These are phyloP conservation scores for Sarcophaga bullata DNA, from an alignment of 1,140 invertebrate genomes.

Conservation along the genomic window DNA sequence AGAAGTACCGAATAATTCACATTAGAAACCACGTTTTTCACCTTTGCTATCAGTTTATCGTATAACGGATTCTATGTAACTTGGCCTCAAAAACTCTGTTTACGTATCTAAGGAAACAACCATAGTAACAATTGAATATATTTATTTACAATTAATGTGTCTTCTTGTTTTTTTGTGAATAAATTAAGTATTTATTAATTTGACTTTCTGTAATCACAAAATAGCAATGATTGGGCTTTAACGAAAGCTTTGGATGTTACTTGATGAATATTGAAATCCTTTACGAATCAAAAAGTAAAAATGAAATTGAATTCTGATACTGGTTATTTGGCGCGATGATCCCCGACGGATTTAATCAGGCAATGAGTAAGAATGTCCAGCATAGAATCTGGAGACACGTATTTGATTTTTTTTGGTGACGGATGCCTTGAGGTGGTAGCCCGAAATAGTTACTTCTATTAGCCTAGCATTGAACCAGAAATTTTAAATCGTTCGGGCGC, in stretches of 20 bases:
- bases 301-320: conserved; percentile 69
- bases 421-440: conserved; percentile 77
- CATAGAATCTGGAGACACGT: conserved; percentile 64
- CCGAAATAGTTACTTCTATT: conserved; percentile 79
- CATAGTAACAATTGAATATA: background rate
- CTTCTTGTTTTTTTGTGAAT: too few relatives aligned
- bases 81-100: too few relatives aligned
- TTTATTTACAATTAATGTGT: too few relatives aligned
- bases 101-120: background rate
- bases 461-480: conserved; percentile 74
- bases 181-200: too few relatives aligned
- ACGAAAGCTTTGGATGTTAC: conserved; percentile 77
- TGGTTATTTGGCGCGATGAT: conserved; percentile 78
- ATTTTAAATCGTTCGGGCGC: conserved; percentile 75
- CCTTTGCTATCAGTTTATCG: too few relatives aligned
- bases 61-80: too few relatives aligned
- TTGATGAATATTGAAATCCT: conserved; percentile 69
- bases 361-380: conserved; percentile 73
- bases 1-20: too few relatives aligned
- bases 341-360: conserved; percentile 76
- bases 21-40: too few relatives aligned
- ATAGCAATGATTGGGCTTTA: conserved; percentile 77
- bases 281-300: background rate
- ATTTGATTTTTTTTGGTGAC: conserved; percentile 76
- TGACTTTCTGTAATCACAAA: background rate